Percentiles rank a stretch among this genome's conserved stretches.
phyloP scores from a whole-genome alignment of 1,140 invertebrate species.

The Littorina saxatilis region DNA sequence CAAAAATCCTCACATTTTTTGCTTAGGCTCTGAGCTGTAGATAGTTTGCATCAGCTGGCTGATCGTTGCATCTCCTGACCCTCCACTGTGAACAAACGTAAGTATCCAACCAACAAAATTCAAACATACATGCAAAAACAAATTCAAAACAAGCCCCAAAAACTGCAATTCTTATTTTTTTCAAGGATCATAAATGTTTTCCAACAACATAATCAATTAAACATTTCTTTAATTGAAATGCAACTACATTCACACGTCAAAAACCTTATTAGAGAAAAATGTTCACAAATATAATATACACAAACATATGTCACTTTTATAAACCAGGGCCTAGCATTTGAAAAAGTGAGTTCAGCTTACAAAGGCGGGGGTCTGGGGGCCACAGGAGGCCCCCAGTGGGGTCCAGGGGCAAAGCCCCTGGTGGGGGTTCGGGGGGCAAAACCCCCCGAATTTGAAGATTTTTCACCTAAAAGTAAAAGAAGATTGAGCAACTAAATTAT shows the following conservation, averaged over 20 bases:
- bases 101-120: too few species aligned
- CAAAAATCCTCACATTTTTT: constrained; percentile 43
- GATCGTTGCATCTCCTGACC: constrained; percentile 43
- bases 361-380: too few species aligned
- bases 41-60: constrained; percentile 49
- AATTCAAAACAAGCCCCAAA: neutral
- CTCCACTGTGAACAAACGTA: constrained; percentile 22
- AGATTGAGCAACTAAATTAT: too few species aligned
- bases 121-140: constrained; percentile 4
- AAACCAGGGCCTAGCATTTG: too few species aligned
- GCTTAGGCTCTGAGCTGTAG: constrained; percentile 44
- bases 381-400: too few species aligned
- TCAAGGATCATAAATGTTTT: neutral
- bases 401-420: too few species aligned
- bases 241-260: neutral
- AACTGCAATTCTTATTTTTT: neutral
- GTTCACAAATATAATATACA: too few species aligned
- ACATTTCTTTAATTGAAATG: neutral
- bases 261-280: neutral
- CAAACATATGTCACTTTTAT: too few species aligned
- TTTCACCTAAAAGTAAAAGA: too few species aligned
- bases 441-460: too few species aligned
- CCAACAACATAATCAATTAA: neutral
- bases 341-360: too few species aligned
- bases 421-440: too few species aligned